Conservation (phyloP, 2,113 vertebrate genomes). For the Ciconia maguari region DNA sequence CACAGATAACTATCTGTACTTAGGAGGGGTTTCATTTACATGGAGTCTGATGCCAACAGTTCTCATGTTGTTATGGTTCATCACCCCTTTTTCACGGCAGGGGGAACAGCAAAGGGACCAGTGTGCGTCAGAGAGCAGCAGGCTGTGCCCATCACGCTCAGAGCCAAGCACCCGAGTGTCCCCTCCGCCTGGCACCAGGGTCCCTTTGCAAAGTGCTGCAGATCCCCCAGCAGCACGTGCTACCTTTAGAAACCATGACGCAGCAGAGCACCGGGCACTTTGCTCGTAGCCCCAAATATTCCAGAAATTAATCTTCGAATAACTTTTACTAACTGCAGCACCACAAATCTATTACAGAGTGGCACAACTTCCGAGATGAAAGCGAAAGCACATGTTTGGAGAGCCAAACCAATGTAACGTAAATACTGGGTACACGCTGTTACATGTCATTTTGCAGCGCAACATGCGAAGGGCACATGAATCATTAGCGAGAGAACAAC, state of each 20-base stretch:
- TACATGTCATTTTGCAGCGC: conserved; percentile 50
- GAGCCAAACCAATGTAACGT: not conserved
- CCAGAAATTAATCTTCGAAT: not conserved
- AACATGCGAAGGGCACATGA: conserved; percentile 57
- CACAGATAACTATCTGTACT: not conserved
- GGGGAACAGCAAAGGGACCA: not conserved
- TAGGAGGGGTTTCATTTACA: not conserved
- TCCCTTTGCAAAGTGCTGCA: not conserved
- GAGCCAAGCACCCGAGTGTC: not conserved
- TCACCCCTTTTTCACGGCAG: not conserved
- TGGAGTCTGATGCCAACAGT: not conserved
- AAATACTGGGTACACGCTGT: conserved; percentile 7
- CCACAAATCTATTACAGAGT: not conserved
- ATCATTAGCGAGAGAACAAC: conserved; percentile 48
- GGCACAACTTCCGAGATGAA: conserved; percentile 38
- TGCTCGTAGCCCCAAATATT: not conserved
- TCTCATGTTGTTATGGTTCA: not conserved
- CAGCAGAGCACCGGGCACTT: not conserved
- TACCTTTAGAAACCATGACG: not conserved
- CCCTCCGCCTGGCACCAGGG: rapidly evolving
- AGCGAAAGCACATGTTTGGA: conserved; percentile 15
- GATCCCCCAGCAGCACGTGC: not conserved
- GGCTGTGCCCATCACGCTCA: not conserved
- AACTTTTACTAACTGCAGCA: not conserved
- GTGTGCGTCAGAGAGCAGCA: not conserved